Evolutionary conservation across 2,113 vertebrate species (phyloP), one percentile per base, ranked within the genome.

Genomic region (Tiliqua scincoides): DNA sequence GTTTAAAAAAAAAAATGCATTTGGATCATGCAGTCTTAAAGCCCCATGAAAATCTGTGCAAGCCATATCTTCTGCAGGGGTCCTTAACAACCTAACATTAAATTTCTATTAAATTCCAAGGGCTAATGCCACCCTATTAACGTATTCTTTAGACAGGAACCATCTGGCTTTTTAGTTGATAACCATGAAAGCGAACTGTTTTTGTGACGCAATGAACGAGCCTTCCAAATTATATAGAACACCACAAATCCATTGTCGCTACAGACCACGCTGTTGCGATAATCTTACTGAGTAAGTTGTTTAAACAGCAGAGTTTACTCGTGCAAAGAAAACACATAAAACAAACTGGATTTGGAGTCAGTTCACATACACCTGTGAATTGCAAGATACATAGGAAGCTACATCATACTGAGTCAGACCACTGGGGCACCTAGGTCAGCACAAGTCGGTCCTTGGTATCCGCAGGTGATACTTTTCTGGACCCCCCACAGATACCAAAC

Each of bases 11-110:
- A 84, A 48, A 9, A 15, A 84, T 65, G 48, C 72, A 74, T 43
- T 82, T 37, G 71, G 52, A 82, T 62, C 70, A 84, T 27, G 6
- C 37, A 52, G 48, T 76, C 40, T 84, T 73, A 84, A 84, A 84
- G 62, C 18, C 4, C 20, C 32, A 82, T 70, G 57, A 62, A 61
- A 14, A 73, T n/a, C 74, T 75, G 2, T 25, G 25, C 2, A 73
- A 43, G 35, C 54, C 25, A 12, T 35, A n/a, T 61, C 20, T 21
- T 32, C 71, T 37, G 43, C 20, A 35, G 11, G 40, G 62, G 6
- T 25, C 61, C 30, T 67, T 21, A 25, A 52, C 52, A 84, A 48
- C 76, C 62, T 65, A 14, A 54, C n/a, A n/a, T 63, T 83, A 61
- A 6, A 43, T 76, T 76, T 76, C 61, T 65, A 52, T 76, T 52